Evolutionary conservation across 2,888 invertebrate species (phyloP).

Genomic region (Chrysolina oricalcia): DNA sequence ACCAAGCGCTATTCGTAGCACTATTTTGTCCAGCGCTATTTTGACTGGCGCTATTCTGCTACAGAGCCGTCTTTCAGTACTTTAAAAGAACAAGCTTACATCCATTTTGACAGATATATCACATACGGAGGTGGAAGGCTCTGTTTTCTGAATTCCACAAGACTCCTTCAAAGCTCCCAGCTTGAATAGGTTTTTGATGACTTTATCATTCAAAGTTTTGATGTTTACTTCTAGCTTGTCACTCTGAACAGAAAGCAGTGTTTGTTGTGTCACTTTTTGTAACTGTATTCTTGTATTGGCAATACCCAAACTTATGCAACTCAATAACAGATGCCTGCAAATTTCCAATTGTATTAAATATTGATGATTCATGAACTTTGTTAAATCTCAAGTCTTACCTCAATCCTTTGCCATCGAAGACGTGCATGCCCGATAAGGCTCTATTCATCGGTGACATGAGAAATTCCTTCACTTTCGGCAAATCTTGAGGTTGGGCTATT

Average conservation of each 20-base stretch:
- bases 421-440: constrained; percentile 76
- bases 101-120: constrained; percentile 65
- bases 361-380: no score
- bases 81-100: constrained; percentile 37
- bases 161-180: constrained; percentile 69
- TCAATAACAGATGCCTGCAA: constrained; percentile 77
- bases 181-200: constrained; percentile 72
- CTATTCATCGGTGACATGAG: constrained; percentile 80
- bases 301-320: constrained; percentile 79
- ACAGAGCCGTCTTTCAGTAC: background rate
- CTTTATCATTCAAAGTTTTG: constrained; percentile 70
- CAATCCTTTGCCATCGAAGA: constrained; percentile 74
- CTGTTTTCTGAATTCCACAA: constrained; percentile 48
- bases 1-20: constrained; percentile 20
- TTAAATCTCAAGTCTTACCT: constrained; percentile 60
- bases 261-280: constrained; percentile 74
- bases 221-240: constrained; percentile 69
- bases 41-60: no score
- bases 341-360: background rate
- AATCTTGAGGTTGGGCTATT: constrained; percentile 80
- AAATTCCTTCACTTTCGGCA: constrained; percentile 75
- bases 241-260: constrained; percentile 80
- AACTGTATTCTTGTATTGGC: constrained; percentile 75
- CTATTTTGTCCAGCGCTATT: no score
- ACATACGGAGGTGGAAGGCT: constrained; percentile 39